Conservation (phyloP, 2,797 vertebrate genomes). For the Sebastes wilsoni region DNA sequence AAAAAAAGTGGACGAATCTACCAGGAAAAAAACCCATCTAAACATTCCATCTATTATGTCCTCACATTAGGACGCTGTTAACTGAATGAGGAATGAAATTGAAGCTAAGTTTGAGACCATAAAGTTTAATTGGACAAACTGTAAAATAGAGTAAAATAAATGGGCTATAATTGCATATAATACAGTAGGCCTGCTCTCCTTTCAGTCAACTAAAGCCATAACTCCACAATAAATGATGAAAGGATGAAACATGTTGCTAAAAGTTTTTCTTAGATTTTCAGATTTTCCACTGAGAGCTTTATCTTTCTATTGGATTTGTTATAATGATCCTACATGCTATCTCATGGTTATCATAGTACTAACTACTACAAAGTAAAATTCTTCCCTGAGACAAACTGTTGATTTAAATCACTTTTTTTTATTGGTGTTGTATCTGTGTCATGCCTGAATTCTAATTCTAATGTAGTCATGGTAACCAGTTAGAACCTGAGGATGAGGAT, state of each 20-base stretch:
- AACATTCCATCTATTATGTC: not conserved
- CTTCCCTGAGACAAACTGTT: not conserved
- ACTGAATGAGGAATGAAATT: not conserved
- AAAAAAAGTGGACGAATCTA: not conserved
- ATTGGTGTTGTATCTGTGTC: not conserved
- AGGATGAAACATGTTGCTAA: not conserved
- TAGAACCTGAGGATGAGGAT: not conserved
- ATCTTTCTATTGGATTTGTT: not conserved
- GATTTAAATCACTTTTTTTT: not conserved
- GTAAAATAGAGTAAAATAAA: not conserved
- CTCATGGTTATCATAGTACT: not conserved
- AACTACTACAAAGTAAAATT: not conserved
- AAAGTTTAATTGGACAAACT: not conserved
- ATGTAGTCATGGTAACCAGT: not conserved
- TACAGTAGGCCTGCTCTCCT: not conserved
- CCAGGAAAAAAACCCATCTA: too few relatives aligned
- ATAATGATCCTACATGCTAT: not conserved
- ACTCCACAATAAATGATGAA: not conserved
- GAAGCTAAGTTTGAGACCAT: not conserved
- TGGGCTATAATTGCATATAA: not conserved
- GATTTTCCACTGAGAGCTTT: not conserved
- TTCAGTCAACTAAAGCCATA: not conserved
- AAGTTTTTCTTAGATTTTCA: not conserved
- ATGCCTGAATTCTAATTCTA: not conserved
- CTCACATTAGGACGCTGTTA: not conserved